phyloP scores from a whole-genome alignment of 2,113 vertebrate species.

The Cyprinodon brontotheroides region DNA sequence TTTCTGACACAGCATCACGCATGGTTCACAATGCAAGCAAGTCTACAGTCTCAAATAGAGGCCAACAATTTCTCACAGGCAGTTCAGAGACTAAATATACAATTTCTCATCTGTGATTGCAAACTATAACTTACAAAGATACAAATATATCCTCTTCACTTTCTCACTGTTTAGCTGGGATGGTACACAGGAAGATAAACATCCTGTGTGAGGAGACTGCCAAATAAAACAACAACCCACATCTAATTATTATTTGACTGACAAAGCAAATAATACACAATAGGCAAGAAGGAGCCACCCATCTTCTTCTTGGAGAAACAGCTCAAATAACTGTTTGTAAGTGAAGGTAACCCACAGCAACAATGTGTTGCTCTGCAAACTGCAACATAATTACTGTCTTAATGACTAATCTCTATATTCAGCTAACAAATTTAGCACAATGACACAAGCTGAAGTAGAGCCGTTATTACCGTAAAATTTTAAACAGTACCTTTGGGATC shows the following conservation, averaged over 20 bases:
- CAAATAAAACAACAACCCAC: slow-evolving; percentile 49
- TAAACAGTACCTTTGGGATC: slow-evolving; percentile 90
- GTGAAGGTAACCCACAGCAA: not conserved
- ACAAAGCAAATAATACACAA: slow-evolving; percentile 50
- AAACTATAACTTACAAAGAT: not conserved
- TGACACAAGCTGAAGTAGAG: not conserved
- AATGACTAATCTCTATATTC: not conserved
- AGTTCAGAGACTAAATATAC: not conserved
- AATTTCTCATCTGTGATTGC: not conserved
- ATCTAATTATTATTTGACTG: slow-evolving; percentile 25
- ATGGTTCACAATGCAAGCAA: slow-evolving; percentile 4
- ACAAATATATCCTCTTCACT: not conserved
- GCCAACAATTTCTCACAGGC: not conserved
- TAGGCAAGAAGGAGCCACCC: slow-evolving; percentile 49
- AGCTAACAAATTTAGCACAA: not conserved
- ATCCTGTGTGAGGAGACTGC: slow-evolving; percentile 39
- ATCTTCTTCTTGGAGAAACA: slow-evolving; percentile 36
- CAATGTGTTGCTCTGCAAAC: slow-evolving; percentile 2
- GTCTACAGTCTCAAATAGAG: not conserved
- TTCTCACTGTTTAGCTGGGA: slow-evolving; percentile 1
- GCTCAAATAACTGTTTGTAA: slow-evolving; percentile 13
- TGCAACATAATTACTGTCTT: not conserved
- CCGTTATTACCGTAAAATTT: not conserved
- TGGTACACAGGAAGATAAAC: slow-evolving; percentile 17
- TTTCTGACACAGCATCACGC: not conserved